Base-by-base conservation (phyloP, 92 coral and sea anemone genomes). In the Zoanthus sansibaricus region DNA sequence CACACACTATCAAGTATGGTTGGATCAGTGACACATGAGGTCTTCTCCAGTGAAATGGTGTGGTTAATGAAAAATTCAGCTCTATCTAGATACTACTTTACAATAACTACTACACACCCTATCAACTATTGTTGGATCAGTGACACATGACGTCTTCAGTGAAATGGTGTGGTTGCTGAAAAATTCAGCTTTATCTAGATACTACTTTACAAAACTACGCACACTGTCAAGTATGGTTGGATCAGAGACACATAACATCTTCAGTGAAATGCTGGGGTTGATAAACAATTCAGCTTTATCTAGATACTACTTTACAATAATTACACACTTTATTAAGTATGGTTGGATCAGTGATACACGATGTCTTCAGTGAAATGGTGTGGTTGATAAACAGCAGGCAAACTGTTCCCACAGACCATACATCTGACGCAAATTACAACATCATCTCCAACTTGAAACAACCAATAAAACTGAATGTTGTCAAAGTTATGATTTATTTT, bases 401-500 rank as follows among this genome's bases (percentile, higher is more conserved):
- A 90, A 21, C 88, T 78, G 86, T 90, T 71, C 82, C 88, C 87
- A 90, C 90, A 86, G 52, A 54, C 73, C 93, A 82, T 84, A 64
- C 83, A 77, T 90, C 87, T 71, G 90, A 87, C 88, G 91, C 94
- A 88, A 86, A 92, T 89, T 84, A 91, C 92, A 89, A 72, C 92
- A 91, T 86, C 90, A 84, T 45, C 7, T 88, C 90, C 88, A 78
- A 78, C 55, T 25, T 25, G 10, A 49, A 49, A 49, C 4, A 49
- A 5, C 7, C 32, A 42, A 52, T 18, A 62, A n/a, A 9, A 62
- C 25, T 7, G n/a, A 62, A 17, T 8, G 6, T 61, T 6, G 17
- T 14, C 5, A 59, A 17, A 61, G 20, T 3, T 11, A 56, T 56
- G 15, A 15, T 18, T 3, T 16, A 15, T 61, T 5, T 15, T 0